Evolutionary conservation across 2,888 invertebrate species (phyloP).

Genomic region (Cataglyphis altisquamis): DNA sequence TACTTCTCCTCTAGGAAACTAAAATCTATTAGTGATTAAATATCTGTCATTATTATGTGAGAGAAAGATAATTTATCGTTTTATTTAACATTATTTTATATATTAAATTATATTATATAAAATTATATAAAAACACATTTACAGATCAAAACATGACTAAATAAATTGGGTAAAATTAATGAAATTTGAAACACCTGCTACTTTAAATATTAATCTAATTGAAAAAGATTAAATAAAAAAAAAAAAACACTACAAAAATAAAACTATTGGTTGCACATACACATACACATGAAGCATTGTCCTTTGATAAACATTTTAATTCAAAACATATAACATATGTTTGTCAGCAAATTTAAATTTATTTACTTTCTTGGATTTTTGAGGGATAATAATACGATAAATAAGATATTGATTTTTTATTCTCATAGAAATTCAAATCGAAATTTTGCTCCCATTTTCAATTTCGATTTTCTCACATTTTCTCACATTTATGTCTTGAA

Average conservation of each 20-base stretch:
- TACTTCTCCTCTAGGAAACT: not conserved
- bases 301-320: not conserved
- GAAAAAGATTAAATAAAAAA: conserved; percentile 2
- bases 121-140: too few species aligned
- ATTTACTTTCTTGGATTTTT: not conserved
- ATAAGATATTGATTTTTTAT: not conserved
- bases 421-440: not conserved
- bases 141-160: too few species aligned
- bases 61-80: too few species aligned
- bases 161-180: not conserved
- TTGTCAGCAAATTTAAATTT: not conserved
- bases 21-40: not conserved
- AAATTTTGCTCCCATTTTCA: not conserved
- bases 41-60: not conserved
- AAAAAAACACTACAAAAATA: not conserved
- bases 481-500: not conserved
- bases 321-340: not conserved
- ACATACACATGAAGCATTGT: too few species aligned
- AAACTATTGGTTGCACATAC: not conserved
- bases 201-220: not conserved
- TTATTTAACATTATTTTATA: too few species aligned
- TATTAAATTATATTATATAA: too few species aligned
- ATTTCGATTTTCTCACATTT: not conserved
- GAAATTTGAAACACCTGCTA: not conserved
- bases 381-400: not conserved